Conservation (phyloP, 2,888 invertebrate species). For the Cataglyphis livida region DNA sequence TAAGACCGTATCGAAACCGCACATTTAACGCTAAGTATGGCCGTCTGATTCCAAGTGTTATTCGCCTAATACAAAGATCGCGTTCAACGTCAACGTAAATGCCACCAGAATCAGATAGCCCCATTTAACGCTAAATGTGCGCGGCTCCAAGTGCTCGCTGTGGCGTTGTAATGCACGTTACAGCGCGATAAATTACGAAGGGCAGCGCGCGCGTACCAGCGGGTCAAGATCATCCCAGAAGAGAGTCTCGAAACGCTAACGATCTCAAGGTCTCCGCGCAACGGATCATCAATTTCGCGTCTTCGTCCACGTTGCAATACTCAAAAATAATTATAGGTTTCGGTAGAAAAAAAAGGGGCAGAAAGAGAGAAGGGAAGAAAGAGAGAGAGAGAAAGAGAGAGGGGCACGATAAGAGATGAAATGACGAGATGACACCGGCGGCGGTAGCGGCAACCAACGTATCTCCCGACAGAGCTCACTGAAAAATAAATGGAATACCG, state of each 20-base stretch:
- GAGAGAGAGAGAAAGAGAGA: neutral
- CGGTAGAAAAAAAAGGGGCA: conserved; percentile 31
- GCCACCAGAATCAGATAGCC: conserved; percentile 40
- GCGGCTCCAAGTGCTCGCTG: conserved; percentile 21
- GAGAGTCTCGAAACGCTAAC: neutral
- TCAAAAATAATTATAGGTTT: conserved; percentile 78
- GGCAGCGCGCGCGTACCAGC: conserved; percentile 17
- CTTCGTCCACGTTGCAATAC: conserved; percentile 69
- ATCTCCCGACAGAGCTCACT: conserved; percentile 70
- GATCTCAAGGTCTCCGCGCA: conserved; percentile 27
- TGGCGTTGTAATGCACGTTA: conserved; percentile 24
- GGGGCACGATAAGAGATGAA: neutral
- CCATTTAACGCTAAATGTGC: conserved; percentile 42
- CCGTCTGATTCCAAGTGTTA: conserved; percentile 23
- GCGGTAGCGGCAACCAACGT: conserved; percentile 69
- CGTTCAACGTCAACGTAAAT: conserved; percentile 32
- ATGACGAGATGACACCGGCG: conserved; percentile 60
- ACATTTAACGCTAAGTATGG: conserved; percentile 3
- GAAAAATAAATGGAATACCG: conserved; percentile 78
- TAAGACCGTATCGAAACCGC: neutral
- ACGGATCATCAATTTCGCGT: conserved; percentile 30
- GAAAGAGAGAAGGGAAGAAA: neutral
- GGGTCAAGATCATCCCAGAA: conserved; percentile 36
- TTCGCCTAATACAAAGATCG: conserved; percentile 42
- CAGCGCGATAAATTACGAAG: conserved; percentile 38